Percentiles rank a stretch among this genome's conserved stretches.
These are phyloP conservation scores for Choloepus hoffmanni DNA, from an alignment of 2,113 vertebrate species.

Conservation along the genomic window DNA sequence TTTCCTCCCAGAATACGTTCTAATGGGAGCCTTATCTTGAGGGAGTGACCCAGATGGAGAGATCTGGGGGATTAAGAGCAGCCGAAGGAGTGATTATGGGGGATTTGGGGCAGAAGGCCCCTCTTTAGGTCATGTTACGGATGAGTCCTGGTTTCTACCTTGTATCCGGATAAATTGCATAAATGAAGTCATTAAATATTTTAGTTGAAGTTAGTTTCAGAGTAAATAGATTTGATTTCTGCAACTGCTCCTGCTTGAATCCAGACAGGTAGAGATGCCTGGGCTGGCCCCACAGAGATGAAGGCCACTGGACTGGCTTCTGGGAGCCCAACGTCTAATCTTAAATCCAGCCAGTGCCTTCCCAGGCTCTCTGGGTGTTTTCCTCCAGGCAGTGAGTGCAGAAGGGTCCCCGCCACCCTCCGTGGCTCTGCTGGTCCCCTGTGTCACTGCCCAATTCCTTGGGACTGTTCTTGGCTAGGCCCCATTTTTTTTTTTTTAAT, in stretches of 20 bases:
- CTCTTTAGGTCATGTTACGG: not conserved
- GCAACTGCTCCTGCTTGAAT: not conserved
- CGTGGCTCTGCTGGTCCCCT: slow-evolving; percentile 64
- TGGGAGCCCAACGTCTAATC: not conserved
- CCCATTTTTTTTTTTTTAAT: not conserved
- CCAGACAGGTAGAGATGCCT: not conserved
- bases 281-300: not conserved
- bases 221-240: not conserved
- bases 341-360: not conserved
- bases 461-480: slow-evolving; percentile 10
- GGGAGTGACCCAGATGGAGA: not conserved
- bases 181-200: not conserved
- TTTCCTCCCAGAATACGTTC: not conserved
- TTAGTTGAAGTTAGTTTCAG: not conserved
- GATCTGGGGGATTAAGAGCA: not conserved
- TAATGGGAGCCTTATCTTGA: not conserved
- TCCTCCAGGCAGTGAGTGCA: not conserved
- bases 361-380: rapidly evolving
- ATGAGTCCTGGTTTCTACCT: not conserved
- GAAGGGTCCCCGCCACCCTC: slow-evolving; percentile 9
- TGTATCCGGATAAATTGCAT: not conserved
- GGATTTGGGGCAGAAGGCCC: not conserved
- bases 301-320: not conserved
- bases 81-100: not conserved
- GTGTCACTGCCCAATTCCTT: slow-evolving; percentile 32